Conservation (phyloP, 2,888 invertebrate species). For the Polietes domitor region DNA sequence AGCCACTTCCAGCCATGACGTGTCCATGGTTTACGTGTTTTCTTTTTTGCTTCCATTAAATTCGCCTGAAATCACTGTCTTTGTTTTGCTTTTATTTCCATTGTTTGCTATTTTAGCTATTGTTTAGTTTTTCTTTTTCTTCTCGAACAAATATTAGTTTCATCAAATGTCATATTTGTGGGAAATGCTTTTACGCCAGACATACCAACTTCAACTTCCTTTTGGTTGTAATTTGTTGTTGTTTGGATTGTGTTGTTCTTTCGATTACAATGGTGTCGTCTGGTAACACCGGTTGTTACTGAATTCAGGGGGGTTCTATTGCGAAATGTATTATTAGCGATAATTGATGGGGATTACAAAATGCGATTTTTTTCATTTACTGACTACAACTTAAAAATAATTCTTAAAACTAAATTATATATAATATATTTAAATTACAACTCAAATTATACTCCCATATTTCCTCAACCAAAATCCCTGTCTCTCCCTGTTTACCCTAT, state of each 20-base stretch:
- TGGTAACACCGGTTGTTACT: constrained; percentile 2
- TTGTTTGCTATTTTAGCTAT: constrained; percentile 29
- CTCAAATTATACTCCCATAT: too few relatives aligned
- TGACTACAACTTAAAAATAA: too few relatives aligned
- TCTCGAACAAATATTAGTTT: constrained; percentile 66
- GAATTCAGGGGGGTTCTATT: background rate
- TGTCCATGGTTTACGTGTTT: background rate
- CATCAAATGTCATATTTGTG: constrained; percentile 40
- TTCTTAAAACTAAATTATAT: too few relatives aligned
- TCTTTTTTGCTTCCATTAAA: background rate
- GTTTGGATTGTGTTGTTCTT: background rate
- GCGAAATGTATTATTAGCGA: background rate
- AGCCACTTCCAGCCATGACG: too few relatives aligned
- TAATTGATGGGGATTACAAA: background rate
- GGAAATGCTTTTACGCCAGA: background rate
- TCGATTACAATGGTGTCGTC: constrained; percentile 36
- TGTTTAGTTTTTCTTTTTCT: constrained; percentile 22
- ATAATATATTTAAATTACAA: too few relatives aligned
- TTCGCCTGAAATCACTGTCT: background rate
- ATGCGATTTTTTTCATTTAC: too few relatives aligned
- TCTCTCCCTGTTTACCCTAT: too few relatives aligned
- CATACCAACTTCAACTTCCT: background rate
- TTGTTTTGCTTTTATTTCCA: constrained; percentile 1
- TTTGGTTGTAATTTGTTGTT: background rate
- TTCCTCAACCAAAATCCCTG: too few relatives aligned